Base-by-base conservation (phyloP, 2,113 vertebrate genomes). In the Ciconia maguari region DNA sequence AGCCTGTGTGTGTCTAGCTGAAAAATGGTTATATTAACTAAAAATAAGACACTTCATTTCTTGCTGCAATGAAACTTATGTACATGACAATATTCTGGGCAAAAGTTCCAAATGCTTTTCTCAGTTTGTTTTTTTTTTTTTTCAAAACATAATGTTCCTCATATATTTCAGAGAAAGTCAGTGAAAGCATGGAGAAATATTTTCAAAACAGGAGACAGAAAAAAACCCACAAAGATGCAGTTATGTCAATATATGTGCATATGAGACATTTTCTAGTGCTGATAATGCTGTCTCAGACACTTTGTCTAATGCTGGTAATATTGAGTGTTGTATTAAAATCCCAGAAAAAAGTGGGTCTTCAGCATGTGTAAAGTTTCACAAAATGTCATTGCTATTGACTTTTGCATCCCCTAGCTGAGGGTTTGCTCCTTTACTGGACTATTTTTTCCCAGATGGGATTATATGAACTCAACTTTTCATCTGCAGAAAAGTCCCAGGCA, bases 301-400 rank as follows among this genome's bases (percentile, higher is more conserved):
- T 93, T 94, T 72, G 80, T 87, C 65, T 96, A 91, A 93, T 76
- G 68, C 52, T 84, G 64, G 46, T 88, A 86, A 88, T 93, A 92
- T 60, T 90, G 66, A 93, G 41, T 78, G 60, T 62, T 83, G 54
- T 79, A 85, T 91, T 83, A 87, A 93, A 87, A 89, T 70, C 69
- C 57, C 52, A 74, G 80, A 74, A 94, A 94, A 30, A 93, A 87
- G 6, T 66, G 52, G 69, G 61, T 84, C 83, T 82, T 91, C 89
- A 83, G 74, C 52, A 93, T 57, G 74, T 84, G 58, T 80, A 72
- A 94, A 94, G 89, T 93, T 96, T 93, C 83, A 83, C 58, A 94
- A 94, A 94, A 92, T 85, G 54, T 72, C 85, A 78, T 62, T 83
- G 74, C 34, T 95, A 87, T 92, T 94, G 89, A 96, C 86, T 96